phyloP scores from a whole-genome alignment of 92 coral and sea anemone genomes.

The Parazoanthus atlanticus region DNA sequence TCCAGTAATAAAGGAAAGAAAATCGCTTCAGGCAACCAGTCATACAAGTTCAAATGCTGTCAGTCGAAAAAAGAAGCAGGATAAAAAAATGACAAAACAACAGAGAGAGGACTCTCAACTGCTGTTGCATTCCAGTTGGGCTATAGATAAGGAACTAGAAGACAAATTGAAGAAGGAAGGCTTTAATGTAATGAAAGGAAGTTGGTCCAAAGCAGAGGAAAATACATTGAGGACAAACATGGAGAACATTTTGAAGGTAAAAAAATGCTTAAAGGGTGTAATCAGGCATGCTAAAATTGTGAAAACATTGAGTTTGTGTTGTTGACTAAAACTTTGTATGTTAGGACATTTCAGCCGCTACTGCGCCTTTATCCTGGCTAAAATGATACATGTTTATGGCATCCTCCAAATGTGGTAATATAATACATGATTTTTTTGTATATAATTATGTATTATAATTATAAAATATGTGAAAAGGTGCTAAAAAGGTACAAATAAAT shows the following conservation, averaged over 20 bases:
- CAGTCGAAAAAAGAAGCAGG: neutral
- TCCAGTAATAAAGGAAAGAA: neutral
- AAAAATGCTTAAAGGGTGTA: too few species aligned
- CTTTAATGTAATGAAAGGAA: neutral
- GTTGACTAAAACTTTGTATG: too few species aligned
- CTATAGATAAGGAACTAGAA: neutral
- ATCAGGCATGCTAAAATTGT: neutral
- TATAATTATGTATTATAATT: too few species aligned
- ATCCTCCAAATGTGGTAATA: too few species aligned
- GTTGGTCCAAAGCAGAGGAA: slow-evolving; percentile 21
- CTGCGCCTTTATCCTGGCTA: too few species aligned
- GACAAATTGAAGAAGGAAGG: neutral
- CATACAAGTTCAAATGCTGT: neutral
- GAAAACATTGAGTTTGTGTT: neutral
- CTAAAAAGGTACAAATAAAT: too few species aligned
- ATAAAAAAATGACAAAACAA: neutral
- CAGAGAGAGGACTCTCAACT: too few species aligned
- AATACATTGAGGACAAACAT: neutral
- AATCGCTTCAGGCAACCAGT: neutral
- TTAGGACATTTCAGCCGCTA: too few species aligned
- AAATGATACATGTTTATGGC: too few species aligned
- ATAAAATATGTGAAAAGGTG: too few species aligned
- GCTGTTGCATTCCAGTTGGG: neutral
- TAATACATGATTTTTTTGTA: too few species aligned
- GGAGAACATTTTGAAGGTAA: slow-evolving; percentile 14